Conservation (phyloP, 2,888 invertebrate genomes). For the Anthophora plumipes region DNA sequence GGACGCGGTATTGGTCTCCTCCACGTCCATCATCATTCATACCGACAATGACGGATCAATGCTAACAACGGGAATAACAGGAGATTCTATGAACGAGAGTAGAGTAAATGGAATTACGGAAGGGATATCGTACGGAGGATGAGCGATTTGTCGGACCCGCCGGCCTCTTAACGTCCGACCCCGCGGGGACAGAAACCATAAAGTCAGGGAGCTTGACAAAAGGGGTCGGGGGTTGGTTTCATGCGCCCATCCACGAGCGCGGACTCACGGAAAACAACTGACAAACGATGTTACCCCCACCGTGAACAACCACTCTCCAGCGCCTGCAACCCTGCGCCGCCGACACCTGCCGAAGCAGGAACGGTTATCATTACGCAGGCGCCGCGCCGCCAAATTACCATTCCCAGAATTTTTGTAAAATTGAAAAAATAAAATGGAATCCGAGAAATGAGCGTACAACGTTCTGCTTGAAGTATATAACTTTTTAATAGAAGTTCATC, state of each 20-base stretch:
- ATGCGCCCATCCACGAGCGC: conserved; percentile 83
- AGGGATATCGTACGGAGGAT: conserved; percentile 27
- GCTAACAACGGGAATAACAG: conserved; percentile 51
- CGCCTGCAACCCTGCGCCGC: conserved; percentile 76
- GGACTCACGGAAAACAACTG: conserved; percentile 84
- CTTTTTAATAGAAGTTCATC: neutral
- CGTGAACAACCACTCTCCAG: conserved; percentile 61
- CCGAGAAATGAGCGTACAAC: neutral
- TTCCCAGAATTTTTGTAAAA: conserved; percentile 5
- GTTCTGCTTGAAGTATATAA: neutral
- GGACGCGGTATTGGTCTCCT: conserved; percentile 82
- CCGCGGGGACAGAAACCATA: conserved; percentile 62
- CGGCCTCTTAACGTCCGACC: conserved; percentile 52
- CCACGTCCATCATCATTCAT: conserved; percentile 84
- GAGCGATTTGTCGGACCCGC: conserved; percentile 45
- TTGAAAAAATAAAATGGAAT: neutral
- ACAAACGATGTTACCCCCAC: conserved; percentile 78
- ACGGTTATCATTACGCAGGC: conserved; percentile 61
- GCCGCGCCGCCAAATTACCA: conserved; percentile 19
- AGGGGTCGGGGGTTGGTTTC: conserved; percentile 72
- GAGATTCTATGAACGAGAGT: conserved; percentile 45
- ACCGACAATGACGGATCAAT: conserved; percentile 69
- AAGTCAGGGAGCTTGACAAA: conserved; percentile 60
- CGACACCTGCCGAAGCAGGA: conserved; percentile 61
- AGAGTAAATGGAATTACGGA: conserved; percentile 35